These are phyloP conservation scores for Tokudaia muenninki DNA, from an alignment of 2,797 vertebrate species.

Conservation along the genomic window DNA sequence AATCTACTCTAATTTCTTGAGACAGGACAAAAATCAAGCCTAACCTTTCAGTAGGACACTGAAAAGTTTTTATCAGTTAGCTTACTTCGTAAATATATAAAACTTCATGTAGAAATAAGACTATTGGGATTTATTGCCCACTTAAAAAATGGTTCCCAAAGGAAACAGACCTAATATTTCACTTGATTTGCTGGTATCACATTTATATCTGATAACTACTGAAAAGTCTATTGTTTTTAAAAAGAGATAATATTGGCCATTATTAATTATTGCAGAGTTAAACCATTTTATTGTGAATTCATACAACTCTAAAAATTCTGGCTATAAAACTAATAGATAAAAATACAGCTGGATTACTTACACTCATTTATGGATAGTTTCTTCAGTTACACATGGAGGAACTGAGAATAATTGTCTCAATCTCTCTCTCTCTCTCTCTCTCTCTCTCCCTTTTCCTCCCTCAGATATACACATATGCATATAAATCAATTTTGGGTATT, in stretches of 20 bases:
- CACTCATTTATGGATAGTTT: not conserved
- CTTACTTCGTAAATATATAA: not conserved
- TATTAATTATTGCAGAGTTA: not conserved
- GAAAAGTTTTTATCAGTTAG: not conserved
- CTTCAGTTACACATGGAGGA: not conserved
- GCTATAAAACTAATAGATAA: not conserved
- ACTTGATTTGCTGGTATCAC: not conserved
- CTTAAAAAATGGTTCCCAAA: not conserved
- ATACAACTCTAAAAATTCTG: not conserved
- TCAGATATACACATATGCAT: not conserved
- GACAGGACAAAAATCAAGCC: not conserved
- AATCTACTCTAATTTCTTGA: constrained; percentile 37
- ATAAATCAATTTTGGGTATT: not conserved
- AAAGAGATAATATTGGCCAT: not conserved
- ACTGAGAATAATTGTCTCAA: not conserved
- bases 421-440: not conserved
- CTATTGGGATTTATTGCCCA: not conserved
- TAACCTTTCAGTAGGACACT: not conserved
- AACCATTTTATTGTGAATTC: constrained; percentile 2
- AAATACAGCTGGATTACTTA: not conserved
- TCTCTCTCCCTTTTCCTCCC: not conserved
- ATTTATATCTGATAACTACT: not conserved
- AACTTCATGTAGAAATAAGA: not conserved
- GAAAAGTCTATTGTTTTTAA: not conserved
- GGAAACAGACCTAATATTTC: not conserved